Percentiles rank a stretch among this genome's conserved stretches.
These are phyloP conservation scores for Psephotus haematonotus DNA, from an alignment of 2,113 vertebrate species.

Conservation along the genomic window DNA sequence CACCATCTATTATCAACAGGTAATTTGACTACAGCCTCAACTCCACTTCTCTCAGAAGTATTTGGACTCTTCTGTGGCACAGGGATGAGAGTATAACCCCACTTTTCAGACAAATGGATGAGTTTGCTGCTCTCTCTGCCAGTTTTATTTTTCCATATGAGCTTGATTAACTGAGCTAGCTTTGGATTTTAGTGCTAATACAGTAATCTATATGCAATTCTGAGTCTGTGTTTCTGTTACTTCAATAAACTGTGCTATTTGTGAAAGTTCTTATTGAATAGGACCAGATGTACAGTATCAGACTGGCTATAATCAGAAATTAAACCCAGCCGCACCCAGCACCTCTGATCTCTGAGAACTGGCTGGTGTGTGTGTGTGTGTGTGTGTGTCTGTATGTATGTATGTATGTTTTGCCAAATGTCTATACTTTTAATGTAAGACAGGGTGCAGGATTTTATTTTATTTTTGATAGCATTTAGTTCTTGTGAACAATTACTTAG, in stretches of 20 bases:
- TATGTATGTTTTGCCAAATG: not conserved
- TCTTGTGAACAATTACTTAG: not conserved
- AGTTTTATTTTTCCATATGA: not conserved
- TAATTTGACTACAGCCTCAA: not conserved
- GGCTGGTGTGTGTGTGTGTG: not conserved
- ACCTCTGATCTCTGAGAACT: not conserved
- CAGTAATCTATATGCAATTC: not conserved
- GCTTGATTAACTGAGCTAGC: not conserved
- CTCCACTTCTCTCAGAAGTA: not conserved
- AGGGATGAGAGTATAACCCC: not conserved
- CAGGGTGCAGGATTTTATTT: not conserved
- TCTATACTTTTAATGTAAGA: not conserved
- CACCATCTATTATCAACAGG: not conserved
- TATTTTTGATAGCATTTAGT: not conserved
- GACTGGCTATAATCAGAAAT: not conserved
- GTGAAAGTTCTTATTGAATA: not conserved
- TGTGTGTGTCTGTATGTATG: too few relatives aligned
- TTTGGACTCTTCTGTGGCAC: not conserved
- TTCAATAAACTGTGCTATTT: not conserved
- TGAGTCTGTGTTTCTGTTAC: not conserved
- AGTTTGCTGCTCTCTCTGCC: not conserved
- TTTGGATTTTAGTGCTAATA: not conserved
- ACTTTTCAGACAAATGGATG: not conserved
- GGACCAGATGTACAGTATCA: not conserved
- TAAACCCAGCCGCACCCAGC: not conserved